phyloP scores from a whole-genome alignment of 2,797 vertebrate species.

The Ficedula albicollis region DNA sequence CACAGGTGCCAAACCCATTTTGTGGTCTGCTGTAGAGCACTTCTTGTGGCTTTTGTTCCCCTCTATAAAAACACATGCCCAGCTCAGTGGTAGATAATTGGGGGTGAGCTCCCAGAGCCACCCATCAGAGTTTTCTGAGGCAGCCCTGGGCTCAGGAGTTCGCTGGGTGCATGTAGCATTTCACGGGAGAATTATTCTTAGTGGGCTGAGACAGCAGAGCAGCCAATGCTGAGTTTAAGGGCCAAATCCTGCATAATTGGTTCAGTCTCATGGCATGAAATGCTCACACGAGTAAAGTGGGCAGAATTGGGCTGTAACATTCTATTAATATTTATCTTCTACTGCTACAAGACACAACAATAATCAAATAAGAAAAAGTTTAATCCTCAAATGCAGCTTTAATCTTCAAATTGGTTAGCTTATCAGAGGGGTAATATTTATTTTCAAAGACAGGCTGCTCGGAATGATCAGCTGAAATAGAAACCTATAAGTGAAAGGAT shows the following conservation, averaged over 20 bases:
- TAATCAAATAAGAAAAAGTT: slow-evolving; percentile 62
- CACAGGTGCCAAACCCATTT: slow-evolving; percentile 66
- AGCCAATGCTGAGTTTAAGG: not conserved
- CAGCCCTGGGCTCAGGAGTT: slow-evolving; percentile 44
- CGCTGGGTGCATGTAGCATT: slow-evolving; percentile 21
- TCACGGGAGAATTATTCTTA: slow-evolving; percentile 79
- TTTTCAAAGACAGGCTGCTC: slow-evolving; percentile 54
- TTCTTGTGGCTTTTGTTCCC: slow-evolving; percentile 52
- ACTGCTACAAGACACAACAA: not conserved
- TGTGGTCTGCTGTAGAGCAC: slow-evolving; percentile 29
- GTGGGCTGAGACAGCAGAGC: slow-evolving; percentile 77
- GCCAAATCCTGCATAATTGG: not conserved
- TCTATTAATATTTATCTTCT: slow-evolving; percentile 55
- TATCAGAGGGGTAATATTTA: slow-evolving; percentile 53
- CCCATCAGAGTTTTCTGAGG: slow-evolving; percentile 52
- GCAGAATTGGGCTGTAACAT: slow-evolving; percentile 8
- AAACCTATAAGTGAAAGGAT: slow-evolving; percentile 37
- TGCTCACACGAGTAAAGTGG: not conserved
- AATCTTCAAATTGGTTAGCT: slow-evolving; percentile 64
- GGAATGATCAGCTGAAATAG: slow-evolving; percentile 31
- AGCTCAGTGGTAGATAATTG: slow-evolving; percentile 23
- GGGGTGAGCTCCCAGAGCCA: slow-evolving; percentile 52
- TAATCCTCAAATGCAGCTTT: slow-evolving; percentile 60
- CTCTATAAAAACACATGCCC: not conserved
- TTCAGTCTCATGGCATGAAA: not conserved